A percentile compares a stretch with the other conserved stretches of the same genome.
phyloP scores from a whole-genome alignment of 2,797 vertebrate species.

The Carcharodon carcharias region DNA sequence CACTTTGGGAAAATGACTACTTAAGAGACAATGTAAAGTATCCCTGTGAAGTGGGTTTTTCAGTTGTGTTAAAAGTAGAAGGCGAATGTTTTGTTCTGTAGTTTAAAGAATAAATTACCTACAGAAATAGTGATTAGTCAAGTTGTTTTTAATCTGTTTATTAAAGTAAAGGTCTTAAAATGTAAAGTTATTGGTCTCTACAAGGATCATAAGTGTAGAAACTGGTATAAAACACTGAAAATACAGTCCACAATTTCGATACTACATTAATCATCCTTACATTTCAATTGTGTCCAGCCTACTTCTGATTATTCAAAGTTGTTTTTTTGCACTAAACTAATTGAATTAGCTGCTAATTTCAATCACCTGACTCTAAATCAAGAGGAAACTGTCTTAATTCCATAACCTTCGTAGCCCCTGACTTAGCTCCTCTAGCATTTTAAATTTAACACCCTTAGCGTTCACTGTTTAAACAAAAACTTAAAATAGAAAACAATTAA shows the following conservation, averaged over 20 bases:
- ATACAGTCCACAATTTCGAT: not conserved
- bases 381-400: not conserved
- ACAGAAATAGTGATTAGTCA: not conserved
- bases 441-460: not conserved
- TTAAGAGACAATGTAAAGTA: no score
- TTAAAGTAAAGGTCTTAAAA: not conserved
- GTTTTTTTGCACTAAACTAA: not conserved
- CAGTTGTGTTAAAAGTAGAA: no score
- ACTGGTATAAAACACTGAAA: not conserved
- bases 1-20: no score
- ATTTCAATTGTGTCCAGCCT: not conserved
- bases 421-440: not conserved
- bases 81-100: no score
- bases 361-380: not conserved
- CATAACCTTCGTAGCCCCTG: not conserved
- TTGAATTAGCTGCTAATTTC: not conserved
- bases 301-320: not conserved
- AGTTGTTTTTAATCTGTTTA: not conserved
- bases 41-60: no score
- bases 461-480: not conserved
- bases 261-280: not conserved
- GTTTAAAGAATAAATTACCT: not conserved
- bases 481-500: constrained; percentile 27
- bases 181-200: not conserved
- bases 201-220: not conserved